Base-by-base conservation (phyloP, 2,113 vertebrate species). In the Saimiri boliviensis region DNA sequence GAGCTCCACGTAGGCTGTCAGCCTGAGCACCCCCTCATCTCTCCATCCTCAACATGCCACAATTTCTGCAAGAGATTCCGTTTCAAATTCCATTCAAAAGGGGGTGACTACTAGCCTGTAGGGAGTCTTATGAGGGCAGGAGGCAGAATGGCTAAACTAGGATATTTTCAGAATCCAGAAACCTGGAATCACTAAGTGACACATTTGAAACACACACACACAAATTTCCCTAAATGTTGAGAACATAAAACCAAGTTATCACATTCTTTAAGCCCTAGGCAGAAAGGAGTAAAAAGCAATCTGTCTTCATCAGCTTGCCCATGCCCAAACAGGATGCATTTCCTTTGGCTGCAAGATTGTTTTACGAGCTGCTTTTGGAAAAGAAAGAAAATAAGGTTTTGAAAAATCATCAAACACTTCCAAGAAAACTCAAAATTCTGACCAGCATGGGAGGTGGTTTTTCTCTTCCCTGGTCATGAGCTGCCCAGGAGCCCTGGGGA, bases 301-400 rank as follows among this genome's bases (percentile, higher is more conserved):
- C 37, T 49, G 16, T 17, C 32, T 37, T 17, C 37, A 7, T 32
- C 19, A 20, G 32, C 19, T 6, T 14, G 32, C 77, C 70, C 1
- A 0, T 10, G 5, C 71, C 70, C 21, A 56, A 27, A 68, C 79
- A 37, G 60, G 68, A 54, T 2, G 7, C 63, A 6, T 37, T 73
- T 42, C 89, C 89, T 94, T 74, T 71, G 95, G 92, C 92, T 32
- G 5, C 4, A 42, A 93, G 86, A 66, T 52, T 58, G 32, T 86
- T 97, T 91, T 93, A 94, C 70, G 68, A 91, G 80, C 60, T 97
- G 66, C 85, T 90, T 95, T 92, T 37, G 52, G 87, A 81, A 93
- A 95, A 90, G 68, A 73, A 77, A 54, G 60, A 91, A 90, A 97
- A 94, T 45, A 73, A 70, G 71, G 83, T 54, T 97, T 95, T 95